Conservation (phyloP, 2,888 invertebrate genomes). For the Sinohyriopsis cumingii region DNA sequence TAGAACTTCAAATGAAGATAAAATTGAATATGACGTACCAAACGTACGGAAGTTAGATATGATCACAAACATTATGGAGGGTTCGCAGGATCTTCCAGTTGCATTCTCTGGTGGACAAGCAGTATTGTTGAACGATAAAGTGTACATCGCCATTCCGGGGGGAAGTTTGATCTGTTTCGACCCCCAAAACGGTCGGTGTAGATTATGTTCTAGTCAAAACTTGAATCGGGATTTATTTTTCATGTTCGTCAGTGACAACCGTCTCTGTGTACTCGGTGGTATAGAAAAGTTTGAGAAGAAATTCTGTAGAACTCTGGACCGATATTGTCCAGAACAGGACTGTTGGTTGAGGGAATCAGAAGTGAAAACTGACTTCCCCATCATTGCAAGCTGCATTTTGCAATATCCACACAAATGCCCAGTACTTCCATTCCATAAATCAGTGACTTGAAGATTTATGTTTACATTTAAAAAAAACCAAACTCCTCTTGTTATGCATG, state of each 20-base stretch:
- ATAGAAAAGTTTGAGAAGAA: conserved; percentile 3
- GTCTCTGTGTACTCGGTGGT: conserved; percentile 19
- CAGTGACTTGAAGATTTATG: no score
- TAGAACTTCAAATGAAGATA: conserved; percentile 1
- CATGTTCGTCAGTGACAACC: conserved; percentile 14
- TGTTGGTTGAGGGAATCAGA: conserved; percentile 8
- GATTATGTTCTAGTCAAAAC: conserved; percentile 21
- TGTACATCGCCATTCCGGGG: conserved; percentile 21
- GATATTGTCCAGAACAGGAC: conserved; percentile 11
- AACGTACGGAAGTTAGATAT: conserved; percentile 17
- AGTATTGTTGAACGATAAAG: conserved; percentile 13
- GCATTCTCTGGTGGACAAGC: conserved; percentile 24
- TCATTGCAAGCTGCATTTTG: no score
- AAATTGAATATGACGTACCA: not conserved
- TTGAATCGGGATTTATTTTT: conserved; percentile 17
- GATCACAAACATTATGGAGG: conserved; percentile 2
- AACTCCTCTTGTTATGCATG: no score
- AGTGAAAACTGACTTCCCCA: no score
- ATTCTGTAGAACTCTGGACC: conserved; percentile 8
- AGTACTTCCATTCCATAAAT: no score
- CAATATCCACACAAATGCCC: no score
- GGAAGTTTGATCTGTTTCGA: conserved; percentile 27
- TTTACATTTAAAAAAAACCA: no score
- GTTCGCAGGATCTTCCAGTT: conserved; percentile 15
- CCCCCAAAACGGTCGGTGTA: conserved; percentile 14